phyloP scores from a whole-genome alignment of 2,888 invertebrate genomes.

The Cephus pygmeus region DNA sequence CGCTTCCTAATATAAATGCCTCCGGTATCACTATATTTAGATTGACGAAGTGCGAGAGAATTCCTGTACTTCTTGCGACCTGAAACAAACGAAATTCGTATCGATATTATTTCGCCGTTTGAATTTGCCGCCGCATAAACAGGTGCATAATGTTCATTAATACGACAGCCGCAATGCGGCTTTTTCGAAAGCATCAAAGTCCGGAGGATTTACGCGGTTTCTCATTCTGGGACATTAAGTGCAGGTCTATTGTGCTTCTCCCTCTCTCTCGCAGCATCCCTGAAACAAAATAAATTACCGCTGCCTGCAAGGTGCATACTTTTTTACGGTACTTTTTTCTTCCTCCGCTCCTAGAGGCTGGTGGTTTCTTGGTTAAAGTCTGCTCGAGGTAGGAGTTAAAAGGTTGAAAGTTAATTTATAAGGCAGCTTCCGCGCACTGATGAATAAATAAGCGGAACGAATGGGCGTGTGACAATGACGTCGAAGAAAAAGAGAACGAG shows the following conservation, averaged over 20 bases:
- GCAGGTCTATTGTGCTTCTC: background rate
- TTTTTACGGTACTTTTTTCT: background rate
- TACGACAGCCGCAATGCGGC: background rate
- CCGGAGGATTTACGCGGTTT: background rate
- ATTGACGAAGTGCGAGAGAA: conserved; percentile 88
- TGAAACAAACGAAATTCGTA: conserved; percentile 60
- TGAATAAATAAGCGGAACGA: background rate
- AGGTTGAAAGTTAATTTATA: background rate
- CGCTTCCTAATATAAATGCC: conserved; percentile 85
- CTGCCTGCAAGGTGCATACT: background rate
- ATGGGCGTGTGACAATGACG: background rate
- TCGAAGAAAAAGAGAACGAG: background rate
- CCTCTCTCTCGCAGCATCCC: background rate
- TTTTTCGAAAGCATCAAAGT: background rate
- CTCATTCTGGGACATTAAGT: background rate
- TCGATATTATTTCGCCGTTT: background rate
- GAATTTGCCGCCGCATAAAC: background rate
- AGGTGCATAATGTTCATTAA: background rate
- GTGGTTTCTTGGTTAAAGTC: background rate
- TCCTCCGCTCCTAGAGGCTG: background rate
- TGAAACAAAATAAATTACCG: background rate
- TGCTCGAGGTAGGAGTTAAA: background rate
- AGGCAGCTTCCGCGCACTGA: background rate
- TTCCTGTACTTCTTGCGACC: conserved; percentile 86
- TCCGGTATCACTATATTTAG: conserved; percentile 90